Conservation (phyloP, 2,888 invertebrate genomes). For the Agapetus fuscipes region DNA sequence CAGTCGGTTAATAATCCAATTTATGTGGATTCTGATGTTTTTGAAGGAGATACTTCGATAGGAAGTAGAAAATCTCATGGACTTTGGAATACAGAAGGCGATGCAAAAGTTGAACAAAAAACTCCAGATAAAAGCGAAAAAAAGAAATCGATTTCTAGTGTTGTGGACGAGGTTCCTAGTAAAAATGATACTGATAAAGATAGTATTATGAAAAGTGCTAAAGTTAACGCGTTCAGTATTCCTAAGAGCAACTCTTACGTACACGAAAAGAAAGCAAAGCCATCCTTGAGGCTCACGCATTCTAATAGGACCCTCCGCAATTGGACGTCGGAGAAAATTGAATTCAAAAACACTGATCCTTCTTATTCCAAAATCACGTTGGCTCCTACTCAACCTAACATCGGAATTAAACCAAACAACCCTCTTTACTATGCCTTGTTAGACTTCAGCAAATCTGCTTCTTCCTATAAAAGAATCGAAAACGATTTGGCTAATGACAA, state of each 20-base stretch:
- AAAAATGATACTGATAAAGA: too few relatives aligned
- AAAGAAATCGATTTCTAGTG: too few relatives aligned
- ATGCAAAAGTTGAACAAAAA: too few relatives aligned
- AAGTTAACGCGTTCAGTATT: too few relatives aligned
- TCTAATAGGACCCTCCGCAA: slow-evolving; percentile 15
- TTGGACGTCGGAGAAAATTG: slow-evolving; percentile 9
- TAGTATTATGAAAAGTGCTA: too few relatives aligned
- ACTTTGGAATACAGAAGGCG: too few relatives aligned
- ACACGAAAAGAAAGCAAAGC: too few relatives aligned
- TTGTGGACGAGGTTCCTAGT: too few relatives aligned
- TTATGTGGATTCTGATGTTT: slow-evolving; percentile 1
- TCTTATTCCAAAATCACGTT: slow-evolving; percentile 5
- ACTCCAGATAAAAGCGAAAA: too few relatives aligned
- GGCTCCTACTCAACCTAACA: background rate
- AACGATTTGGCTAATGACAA: background rate
- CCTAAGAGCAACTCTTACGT: too few relatives aligned
- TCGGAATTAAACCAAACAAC: slow-evolving; percentile 6
- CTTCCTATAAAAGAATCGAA: background rate
- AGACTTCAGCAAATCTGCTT: slow-evolving; percentile 11
- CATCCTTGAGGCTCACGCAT: slow-evolving; percentile 9
- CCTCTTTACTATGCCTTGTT: slow-evolving; percentile 15
- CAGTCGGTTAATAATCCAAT: slow-evolving; percentile 10
- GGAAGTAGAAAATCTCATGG: too few relatives aligned
- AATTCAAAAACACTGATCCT: slow-evolving; percentile 13
- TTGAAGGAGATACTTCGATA: background rate